These are phyloP conservation scores for Anthopleura xanthogrammica DNA, from an alignment of 92 coral and sea anemone genomes.

Conservation along the genomic window DNA sequence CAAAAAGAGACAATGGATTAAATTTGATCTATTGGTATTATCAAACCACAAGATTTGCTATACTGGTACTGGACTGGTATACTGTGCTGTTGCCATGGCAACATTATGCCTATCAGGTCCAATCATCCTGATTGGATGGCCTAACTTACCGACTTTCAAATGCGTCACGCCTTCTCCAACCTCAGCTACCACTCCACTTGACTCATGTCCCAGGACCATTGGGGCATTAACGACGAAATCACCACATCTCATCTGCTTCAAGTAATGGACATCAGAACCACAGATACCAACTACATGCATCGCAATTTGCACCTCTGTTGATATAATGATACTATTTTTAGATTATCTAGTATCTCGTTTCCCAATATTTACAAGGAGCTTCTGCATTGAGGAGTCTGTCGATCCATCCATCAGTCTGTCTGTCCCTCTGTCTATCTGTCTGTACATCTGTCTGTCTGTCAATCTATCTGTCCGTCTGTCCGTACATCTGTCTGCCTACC, in stretches of 20 bases:
- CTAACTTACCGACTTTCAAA: slow-evolving; percentile 79
- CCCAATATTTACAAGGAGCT: too few relatives aligned
- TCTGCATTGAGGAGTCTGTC: too few relatives aligned
- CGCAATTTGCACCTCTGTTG: slow-evolving; percentile 83
- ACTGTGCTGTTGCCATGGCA: too few relatives aligned
- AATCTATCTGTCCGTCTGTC: too few relatives aligned
- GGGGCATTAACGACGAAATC: slow-evolving; percentile 86
- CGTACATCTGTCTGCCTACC: not conserved
- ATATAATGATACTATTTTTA: not conserved
- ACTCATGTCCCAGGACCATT: slow-evolving; percentile 94
- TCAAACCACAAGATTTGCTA: too few relatives aligned
- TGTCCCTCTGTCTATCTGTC: not conserved
- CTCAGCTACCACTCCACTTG: slow-evolving; percentile 78
- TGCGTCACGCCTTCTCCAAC: slow-evolving; percentile 91
- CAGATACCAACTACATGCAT: slow-evolving; percentile 97
- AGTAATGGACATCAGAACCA: slow-evolving; percentile 98
- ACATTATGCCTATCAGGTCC: not conserved
- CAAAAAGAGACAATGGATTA: too few relatives aligned
- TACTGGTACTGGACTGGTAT: too few relatives aligned
- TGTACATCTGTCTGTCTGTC: too few relatives aligned
- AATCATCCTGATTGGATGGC: not conserved
- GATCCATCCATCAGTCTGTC: not conserved
- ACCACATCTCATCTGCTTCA: slow-evolving; percentile 85
- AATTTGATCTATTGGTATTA: too few relatives aligned
- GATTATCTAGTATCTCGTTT: too few relatives aligned